Conservation (phyloP, 2,113 vertebrate species). For the Hyaena hyaena region DNA sequence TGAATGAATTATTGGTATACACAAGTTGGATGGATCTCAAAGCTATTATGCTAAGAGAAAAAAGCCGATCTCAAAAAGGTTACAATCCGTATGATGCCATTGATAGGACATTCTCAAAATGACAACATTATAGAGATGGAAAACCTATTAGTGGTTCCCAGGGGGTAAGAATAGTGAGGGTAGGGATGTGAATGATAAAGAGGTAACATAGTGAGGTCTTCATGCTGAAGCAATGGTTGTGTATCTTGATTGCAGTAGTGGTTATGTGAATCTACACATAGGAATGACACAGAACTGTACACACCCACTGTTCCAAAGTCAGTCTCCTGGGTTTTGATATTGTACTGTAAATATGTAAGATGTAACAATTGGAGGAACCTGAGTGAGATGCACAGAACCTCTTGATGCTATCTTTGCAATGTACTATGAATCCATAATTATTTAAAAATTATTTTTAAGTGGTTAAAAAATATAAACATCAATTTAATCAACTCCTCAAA, state of each 20-base stretch:
- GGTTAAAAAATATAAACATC: neutral
- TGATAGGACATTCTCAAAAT: neutral
- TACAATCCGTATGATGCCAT: neutral
- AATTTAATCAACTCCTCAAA: neutral
- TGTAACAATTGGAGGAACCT: neutral
- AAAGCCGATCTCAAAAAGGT: neutral
- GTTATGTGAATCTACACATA: neutral
- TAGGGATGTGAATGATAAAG: neutral
- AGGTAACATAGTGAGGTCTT: neutral
- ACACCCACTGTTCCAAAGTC: neutral
- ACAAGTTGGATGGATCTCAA: neutral
- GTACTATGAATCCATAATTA: neutral
- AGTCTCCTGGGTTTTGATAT: neutral
- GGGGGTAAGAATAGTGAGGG: neutral
- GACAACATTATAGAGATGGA: neutral
- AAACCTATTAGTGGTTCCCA: neutral
- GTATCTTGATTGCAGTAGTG: neutral
- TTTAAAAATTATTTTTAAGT: neutral
- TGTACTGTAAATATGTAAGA: neutral
- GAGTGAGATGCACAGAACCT: neutral
- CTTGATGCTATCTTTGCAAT: neutral
- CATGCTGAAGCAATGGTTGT: neutral
- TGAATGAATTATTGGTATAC: neutral
- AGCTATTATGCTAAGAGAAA: neutral
- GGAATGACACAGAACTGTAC: neutral